Base-by-base conservation (phyloP, 37 sponge, comb jelly and placozoan species). In the Oscarella lobularis region DNA sequence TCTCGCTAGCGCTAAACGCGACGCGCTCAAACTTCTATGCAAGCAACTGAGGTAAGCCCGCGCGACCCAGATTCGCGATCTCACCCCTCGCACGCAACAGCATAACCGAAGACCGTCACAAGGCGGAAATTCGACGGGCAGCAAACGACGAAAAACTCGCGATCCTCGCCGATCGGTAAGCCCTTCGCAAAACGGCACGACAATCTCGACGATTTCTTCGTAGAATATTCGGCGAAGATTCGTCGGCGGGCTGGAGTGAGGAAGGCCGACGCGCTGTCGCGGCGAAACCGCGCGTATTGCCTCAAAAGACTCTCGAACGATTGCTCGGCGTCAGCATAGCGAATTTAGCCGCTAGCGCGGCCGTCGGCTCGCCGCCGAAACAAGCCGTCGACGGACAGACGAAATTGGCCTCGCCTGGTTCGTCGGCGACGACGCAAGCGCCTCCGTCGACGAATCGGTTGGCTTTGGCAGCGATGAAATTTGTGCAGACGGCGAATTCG, bases 71-170 rank as follows among this genome's bases (percentile, higher is more conserved):
- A n/a, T n/a, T n/a, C n/a, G n/a, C n/a, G n/a, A n/a, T n/a, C n/a
- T n/a, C n/a, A n/a, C n/a, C n/a, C n/a, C n/a, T n/a, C n/a, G n/a
- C n/a, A n/a, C n/a, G n/a, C n/a, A n/a, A 30, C 73, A 88, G 88
- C 35, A 76, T 92, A 35, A 88, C 93, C 5, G 29, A 77, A 39
- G 93, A 88, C 65, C 69, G 93, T 9, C 88, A 92, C 69, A 79
- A 83, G 55, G 93, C 88, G 2, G 93, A 92, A 67, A 67, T 92
- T 20, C 71, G 93, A 5, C 82, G 93, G 77, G 93, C 93, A 65
- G 86, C 83, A 4, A 85, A 82, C 48, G 93, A 92, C 66, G 93
- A 88, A 0, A 71, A 82, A 0, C 79, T 92, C 0, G 37, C 76
- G 31, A 67, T 74, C 33, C 60, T 88, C 14, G 93, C 93, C 31